These are phyloP conservation scores for Neostethus bicornis DNA, from an alignment of 2,797 vertebrate genomes.

Conservation along the genomic window DNA sequence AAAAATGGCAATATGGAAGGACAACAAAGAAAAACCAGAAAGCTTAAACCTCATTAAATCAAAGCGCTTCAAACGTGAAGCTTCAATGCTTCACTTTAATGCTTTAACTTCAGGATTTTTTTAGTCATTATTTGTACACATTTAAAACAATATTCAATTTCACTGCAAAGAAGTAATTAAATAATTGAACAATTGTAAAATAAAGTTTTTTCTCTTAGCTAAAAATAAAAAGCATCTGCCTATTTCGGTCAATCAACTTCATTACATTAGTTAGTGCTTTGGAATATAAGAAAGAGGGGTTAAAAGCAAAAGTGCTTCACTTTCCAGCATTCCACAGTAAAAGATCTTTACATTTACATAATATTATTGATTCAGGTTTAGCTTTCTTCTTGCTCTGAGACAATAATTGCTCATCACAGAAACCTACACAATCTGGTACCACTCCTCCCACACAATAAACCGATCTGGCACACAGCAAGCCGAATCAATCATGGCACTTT, in stretches of 20 bases:
- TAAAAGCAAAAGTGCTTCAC: constrained; percentile 1
- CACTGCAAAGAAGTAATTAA: neutral
- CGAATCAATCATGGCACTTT: constrained; percentile 84
- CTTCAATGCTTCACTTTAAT: neutral
- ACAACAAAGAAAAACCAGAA: constrained; percentile 2
- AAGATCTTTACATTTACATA: constrained; percentile 46
- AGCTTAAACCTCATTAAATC: neutral
- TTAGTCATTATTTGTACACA: neutral
- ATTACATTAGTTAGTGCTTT: neutral
- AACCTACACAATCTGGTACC: constrained; percentile 74
- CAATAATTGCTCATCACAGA: constrained; percentile 60
- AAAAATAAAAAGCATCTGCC: neutral
- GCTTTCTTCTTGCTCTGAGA: constrained; percentile 38
- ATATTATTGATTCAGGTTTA: constrained; percentile 21
- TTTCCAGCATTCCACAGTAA: constrained; percentile 6
- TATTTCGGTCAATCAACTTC: neutral
- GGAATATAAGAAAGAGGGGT: neutral
- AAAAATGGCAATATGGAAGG: constrained; percentile 21
- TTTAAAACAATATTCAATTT: neutral
- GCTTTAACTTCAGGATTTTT: neutral
- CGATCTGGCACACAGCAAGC: constrained; percentile 74
- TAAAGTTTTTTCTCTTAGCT: neutral
- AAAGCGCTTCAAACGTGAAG: constrained; percentile 2
- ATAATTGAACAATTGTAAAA: neutral
- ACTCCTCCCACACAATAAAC: constrained; percentile 77